These are phyloP conservation scores for Tetragonisca angustula DNA, from an alignment of 2,888 invertebrate species.

Conservation along the genomic window DNA sequence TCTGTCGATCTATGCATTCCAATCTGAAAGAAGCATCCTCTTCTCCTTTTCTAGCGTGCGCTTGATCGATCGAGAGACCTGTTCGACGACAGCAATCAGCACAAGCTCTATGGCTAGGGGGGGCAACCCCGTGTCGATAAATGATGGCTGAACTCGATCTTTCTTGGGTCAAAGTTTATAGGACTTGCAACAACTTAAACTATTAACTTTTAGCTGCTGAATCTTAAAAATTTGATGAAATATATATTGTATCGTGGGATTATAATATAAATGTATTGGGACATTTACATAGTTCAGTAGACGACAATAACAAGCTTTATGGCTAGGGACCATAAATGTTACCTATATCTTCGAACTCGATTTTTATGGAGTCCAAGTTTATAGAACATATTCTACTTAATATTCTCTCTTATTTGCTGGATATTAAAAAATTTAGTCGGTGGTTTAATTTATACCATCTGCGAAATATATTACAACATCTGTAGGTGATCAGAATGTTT, in stretches of 20 bases:
- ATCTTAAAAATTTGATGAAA: not conserved
- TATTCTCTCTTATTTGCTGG: too few relatives aligned
- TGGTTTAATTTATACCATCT: not conserved
- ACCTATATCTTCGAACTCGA: too few relatives aligned
- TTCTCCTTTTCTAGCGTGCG: not conserved
- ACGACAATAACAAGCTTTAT: too few relatives aligned
- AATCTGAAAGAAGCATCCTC: constrained; percentile 31
- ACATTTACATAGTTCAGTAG: too few relatives aligned
- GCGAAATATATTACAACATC: not conserved
- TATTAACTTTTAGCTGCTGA: not conserved
- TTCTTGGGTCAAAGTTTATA: not conserved
- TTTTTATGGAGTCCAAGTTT: too few relatives aligned
- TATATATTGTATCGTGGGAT: too few relatives aligned
- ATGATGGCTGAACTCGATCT: constrained; percentile 4
- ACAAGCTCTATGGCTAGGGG: constrained; percentile 9
- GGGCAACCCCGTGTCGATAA: constrained; percentile 1
- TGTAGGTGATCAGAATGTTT: not conserved
- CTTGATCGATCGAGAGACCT: constrained; percentile 46
- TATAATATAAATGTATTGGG: too few relatives aligned
- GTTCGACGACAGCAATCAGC: constrained; percentile 38
- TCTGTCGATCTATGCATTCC: constrained; percentile 1
- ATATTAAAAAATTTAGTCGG: too few relatives aligned
- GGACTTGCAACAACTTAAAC: not conserved
- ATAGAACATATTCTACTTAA: too few relatives aligned
- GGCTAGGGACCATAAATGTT: too few relatives aligned